Evolutionary conservation across 2,797 vertebrate species (phyloP).

Genomic region (Neoniphon sammara): DNA sequence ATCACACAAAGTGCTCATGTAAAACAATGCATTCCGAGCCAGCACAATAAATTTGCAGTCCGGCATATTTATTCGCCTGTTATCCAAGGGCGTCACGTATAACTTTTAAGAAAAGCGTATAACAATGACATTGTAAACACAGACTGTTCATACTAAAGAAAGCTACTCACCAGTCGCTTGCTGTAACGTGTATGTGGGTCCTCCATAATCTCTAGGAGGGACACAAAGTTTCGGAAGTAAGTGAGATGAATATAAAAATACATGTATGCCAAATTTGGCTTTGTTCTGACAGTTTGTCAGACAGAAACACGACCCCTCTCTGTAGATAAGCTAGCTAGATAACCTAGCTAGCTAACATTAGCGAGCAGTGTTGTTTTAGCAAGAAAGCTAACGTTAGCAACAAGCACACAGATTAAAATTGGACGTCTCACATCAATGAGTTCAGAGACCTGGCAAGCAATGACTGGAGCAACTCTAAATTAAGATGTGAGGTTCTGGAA

Average conservation of each 20-base stretch:
- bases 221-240: slow-evolving; percentile 40
- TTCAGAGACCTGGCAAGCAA: not conserved
- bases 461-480: not conserved
- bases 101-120: not conserved
- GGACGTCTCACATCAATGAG: not conserved
- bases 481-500: rapidly evolving
- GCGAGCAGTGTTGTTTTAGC: slow-evolving; percentile 54
- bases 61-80: not conserved
- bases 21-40: not conserved
- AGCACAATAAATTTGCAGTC: not conserved
- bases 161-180: slow-evolving; percentile 93
- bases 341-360: slow-evolving; percentile 62
- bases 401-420: slow-evolving; percentile 32
- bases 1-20: not conserved
- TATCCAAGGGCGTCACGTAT: not conserved
- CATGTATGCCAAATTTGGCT: rapidly evolving
- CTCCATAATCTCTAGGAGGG: slow-evolving; percentile 80
- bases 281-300: not conserved
- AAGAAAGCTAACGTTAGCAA: slow-evolving; percentile 59
- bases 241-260: not conserved
- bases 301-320: slow-evolving; percentile 29
- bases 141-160: not conserved
- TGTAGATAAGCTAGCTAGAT: slow-evolving; percentile 19
- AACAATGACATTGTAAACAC: slow-evolving; percentile 27
- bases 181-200: slow-evolving; percentile 93